These are phyloP conservation scores for Tolypeutes matacus DNA, from an alignment of 2,797 vertebrate species.

Conservation along the genomic window DNA sequence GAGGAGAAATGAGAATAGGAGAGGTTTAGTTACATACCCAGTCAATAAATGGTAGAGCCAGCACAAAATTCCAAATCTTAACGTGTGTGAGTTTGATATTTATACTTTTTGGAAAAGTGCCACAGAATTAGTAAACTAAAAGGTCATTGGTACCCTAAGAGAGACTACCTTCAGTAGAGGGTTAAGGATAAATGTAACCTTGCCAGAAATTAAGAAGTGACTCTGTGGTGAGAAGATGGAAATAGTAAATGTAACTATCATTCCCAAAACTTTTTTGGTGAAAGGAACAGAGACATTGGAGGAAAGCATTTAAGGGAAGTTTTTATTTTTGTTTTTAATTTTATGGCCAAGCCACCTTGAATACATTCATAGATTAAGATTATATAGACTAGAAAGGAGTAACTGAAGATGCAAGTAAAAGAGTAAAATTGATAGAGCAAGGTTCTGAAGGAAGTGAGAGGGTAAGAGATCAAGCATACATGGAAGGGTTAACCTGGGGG, in stretches of 20 bases:
- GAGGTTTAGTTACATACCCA: neutral
- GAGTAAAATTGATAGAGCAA: neutral
- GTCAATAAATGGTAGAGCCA: neutral
- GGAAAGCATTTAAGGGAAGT: neutral
- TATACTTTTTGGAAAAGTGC: neutral
- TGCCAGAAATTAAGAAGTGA: neutral
- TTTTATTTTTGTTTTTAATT: neutral
- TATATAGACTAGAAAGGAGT: neutral
- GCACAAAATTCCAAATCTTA: conserved; percentile 1
- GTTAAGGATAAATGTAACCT: neutral
- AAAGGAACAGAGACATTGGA: neutral
- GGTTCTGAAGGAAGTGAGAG: neutral
- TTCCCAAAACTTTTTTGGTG: neutral
- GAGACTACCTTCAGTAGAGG: neutral
- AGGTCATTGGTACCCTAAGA: neutral
- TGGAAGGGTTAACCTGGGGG: neutral
- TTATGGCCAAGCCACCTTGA: neutral
- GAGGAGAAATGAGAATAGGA: neutral
- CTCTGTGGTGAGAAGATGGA: neutral
- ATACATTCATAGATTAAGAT: neutral
- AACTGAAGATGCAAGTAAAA: conserved; percentile 7
- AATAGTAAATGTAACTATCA: neutral
- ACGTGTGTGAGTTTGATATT: neutral
- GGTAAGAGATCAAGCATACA: neutral
- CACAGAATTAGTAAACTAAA: neutral